Base-by-base conservation (phyloP, 2,797 vertebrate genomes). In the Tadarida brasiliensis region DNA sequence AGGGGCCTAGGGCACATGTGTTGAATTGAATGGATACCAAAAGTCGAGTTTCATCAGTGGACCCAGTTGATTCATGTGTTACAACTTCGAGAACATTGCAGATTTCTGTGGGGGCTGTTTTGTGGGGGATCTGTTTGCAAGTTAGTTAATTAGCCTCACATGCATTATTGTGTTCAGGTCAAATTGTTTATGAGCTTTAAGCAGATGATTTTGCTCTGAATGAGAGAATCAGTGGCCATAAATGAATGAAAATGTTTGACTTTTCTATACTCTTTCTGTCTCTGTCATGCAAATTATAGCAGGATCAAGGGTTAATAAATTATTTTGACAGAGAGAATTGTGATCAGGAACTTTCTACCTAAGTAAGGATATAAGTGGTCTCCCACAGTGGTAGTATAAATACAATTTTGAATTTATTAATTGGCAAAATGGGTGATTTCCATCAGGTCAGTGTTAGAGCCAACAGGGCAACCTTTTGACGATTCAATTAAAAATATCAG, bases 321-420 rank as follows among this genome's bases (percentile, higher is more conserved):
- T 77, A 93, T 71, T 87, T 94, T 94, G 92, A 88, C n/a, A 35
- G 14, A 81, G 56, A 73, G 65, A 83, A 80, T 59, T 96, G 9
- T 65, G 57, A 80, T 85, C 78, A 84, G 68, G 73, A 80, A 92
- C 28, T 67, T 90, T 91, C 49, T 39, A 63, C 39, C 28, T 73
- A 70, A 57, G 19, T 73, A 68, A 84, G 70, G 11, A 51, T 82
- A 51, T 82, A 56, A 77, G 20, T 77, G 44, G 4, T 54, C 93
- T 67, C 83, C 57, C 24, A 67, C 67, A 68, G 39, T 44, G 61
- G 22, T 16, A 49, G 47, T 65, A 63, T 56, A 80, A 90, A 89
- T 70, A 51, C 35, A 95, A 87, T 70, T 95, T 78, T 94, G 44
- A 87, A 33, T 94, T 78, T 92, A 24, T 93, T 76, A 86, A 15